Evolutionary conservation across 2,113 vertebrate genomes (phyloP), one percentile per base, ranked within the genome.

Genomic region (Mirza zaza): DNA sequence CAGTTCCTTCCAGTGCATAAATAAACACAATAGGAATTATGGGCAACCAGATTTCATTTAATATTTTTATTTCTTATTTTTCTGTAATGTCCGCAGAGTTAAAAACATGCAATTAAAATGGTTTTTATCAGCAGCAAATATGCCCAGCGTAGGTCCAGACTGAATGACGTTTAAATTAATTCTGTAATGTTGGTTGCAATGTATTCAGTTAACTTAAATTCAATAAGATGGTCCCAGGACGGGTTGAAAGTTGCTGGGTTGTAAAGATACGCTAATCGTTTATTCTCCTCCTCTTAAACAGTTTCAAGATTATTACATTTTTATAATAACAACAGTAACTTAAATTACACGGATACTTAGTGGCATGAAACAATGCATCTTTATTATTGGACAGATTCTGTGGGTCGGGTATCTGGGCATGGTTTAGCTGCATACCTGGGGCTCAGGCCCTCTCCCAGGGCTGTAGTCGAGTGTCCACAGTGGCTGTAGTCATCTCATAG

Each of bases 131-230:
- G 27, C 27, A 85, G 61, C 23, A 82, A 67, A 73, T 87, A 75
- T 23, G 29, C 57, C 42, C 8, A 48, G 80, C 65, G 27, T 18
- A 87, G 59, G 15, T 36, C 36, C 9, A 45, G 42, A 17, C 70
- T 77, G 52, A 92, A 88, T 87, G 36, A 42, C 57, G 92, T 94
- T 95, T 91, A 29, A 68, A 20, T 91, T 95, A 79, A 91, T 68
- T 97, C 57, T 83, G 3, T 68, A 92, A 77, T 85, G 67, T 52
- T 67, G 2, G 23, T 57, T 48, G 39, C 48, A 73, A 82, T 87
- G 67, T 29, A 36, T 83, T 82, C 42, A 91, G 34, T 88, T 87
- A 23, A 82, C 29, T 79, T 90, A 7, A 57, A 36, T 92, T 87
- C 5, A 93, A 18, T 88, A 83, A 91, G 36, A 75, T 52, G 21